A percentile compares a stretch with the other conserved stretches of the same genome.
These are phyloP conservation scores for Portevinia maculata DNA, from an alignment of 2,888 invertebrate genomes.

Conservation along the genomic window DNA sequence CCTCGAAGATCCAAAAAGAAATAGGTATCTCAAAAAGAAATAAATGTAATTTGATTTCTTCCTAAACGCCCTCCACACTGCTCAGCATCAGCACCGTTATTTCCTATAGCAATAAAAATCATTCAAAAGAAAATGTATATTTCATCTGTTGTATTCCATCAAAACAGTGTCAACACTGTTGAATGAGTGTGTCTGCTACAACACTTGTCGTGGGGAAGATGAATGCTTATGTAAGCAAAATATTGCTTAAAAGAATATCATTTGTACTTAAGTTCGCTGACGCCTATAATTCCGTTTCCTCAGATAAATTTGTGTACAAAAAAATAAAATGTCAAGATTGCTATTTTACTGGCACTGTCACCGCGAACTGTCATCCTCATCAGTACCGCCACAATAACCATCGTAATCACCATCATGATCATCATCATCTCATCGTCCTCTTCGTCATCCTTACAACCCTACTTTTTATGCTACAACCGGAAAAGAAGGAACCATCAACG, in stretches of 20 bases:
- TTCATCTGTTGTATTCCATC: constrained; percentile 41
- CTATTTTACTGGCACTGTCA: constrained; percentile 49
- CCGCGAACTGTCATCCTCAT: constrained; percentile 29
- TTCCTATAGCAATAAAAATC: constrained; percentile 31
- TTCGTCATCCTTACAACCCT: constrained; percentile 55
- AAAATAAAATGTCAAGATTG: constrained; percentile 39
- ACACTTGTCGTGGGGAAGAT: background rate
- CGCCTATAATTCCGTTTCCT: constrained; percentile 49
- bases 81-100: constrained; percentile 36
- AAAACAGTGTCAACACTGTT: constrained; percentile 52
- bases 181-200: constrained; percentile 15
- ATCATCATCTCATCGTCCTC: constrained; percentile 9
- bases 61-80: constrained; percentile 25
- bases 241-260: constrained; percentile 9
- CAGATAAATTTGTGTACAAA: constrained; percentile 1
- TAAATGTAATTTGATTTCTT: constrained; percentile 19
- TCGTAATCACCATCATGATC: constrained; percentile 21
- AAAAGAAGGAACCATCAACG: constrained; percentile 53
- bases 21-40: background rate
- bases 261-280: constrained; percentile 53
- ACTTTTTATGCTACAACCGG: constrained; percentile 37
- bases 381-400: constrained; percentile 26
- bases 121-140: constrained; percentile 6
- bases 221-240: constrained; percentile 2
- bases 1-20: background rate